Evolutionary conservation across 2,113 vertebrate species (phyloP), one percentile per base, ranked within the genome.

Genomic region (Callionymus lyra): DNA sequence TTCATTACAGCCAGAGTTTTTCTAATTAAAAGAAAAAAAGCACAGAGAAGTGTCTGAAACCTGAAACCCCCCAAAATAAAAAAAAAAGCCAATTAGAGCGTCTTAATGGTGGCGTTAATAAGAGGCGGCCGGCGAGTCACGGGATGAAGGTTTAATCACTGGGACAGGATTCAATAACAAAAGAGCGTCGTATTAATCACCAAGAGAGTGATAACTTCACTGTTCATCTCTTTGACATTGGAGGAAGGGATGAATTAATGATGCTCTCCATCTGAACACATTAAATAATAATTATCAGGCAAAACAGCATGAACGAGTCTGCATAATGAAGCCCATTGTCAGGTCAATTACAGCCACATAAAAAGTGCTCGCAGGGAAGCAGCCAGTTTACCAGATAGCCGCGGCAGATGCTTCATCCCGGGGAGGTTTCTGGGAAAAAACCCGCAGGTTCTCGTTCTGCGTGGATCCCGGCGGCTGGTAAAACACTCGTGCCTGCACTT

Each of bases 201-300:
- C 49, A 50, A n/a, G 68, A 65, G 76, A 80, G 80, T 75, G 74
- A 85, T 80, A 73, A 74, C 79, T 77, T 78, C 72, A 65, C 79
- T 62, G 68, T 79, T 84, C 76, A 85, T 82, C 81, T 72, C 74
- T 82, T 68, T 85, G 84, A 87, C 85, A 83, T 84, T 85, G 74
- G 67, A 84, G 80, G 77, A 79, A 76, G 63, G 81, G 69, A 67
- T 77, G 74, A 82, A 82, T 86, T 83, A 85, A 83, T 78, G 80
- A 84, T 74, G 77, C 70, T 75, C 77, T 81, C 75, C 72, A 82
- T 83, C 72, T 58, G 71, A 77, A 74, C 51, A 68, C 79, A 75
- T 78, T 83, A 83, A 84, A 80, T 83, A 80, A 84, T 84, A 79
- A 79, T 82, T 84, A 81, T 81, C 80, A 77, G 75, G 72, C 76